Conservation (phyloP, 2,113 vertebrate genomes). For the Ciconia maguari region DNA sequence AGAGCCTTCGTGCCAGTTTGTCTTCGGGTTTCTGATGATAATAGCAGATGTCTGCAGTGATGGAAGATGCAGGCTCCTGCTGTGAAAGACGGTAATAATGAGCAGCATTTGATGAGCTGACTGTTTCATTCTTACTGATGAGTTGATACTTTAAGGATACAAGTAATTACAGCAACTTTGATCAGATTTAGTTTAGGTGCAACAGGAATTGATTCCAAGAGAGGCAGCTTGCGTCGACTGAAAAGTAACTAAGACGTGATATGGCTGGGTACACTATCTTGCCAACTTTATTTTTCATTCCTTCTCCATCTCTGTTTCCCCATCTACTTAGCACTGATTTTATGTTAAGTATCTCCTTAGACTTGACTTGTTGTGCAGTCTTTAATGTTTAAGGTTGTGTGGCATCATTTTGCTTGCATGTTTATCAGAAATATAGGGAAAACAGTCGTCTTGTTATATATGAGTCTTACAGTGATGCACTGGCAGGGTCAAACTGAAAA, state of each 20-base stretch:
- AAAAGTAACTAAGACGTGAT: slow-evolving; percentile 18
- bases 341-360: not conserved
- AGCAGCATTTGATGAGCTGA: slow-evolving; percentile 32
- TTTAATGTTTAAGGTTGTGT: not conserved
- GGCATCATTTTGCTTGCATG: not conserved
- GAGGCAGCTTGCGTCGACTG: not conserved
- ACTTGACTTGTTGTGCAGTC: not conserved
- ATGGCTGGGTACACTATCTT: not conserved
- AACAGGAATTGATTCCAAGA: slow-evolving; percentile 11
- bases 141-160: slow-evolving; percentile 41
- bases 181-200: slow-evolving; percentile 50
- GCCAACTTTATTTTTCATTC: not conserved
- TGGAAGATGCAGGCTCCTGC: slow-evolving; percentile 30
- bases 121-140: slow-evolving; percentile 40
- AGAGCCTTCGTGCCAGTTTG: not conserved
- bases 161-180: slow-evolving; percentile 36
- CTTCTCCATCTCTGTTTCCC: not conserved
- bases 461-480: not conserved
- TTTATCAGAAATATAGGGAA: not conserved
- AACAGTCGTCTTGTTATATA: not conserved
- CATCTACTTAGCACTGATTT: slow-evolving; percentile 6
- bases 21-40: slow-evolving; percentile 16
- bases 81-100: slow-evolving; percentile 40
- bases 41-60: slow-evolving; percentile 34
- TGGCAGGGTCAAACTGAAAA: not conserved